These are phyloP conservation scores for Drosophila ogumai DNA, from an alignment of 1,140 invertebrate species.

Conservation along the genomic window DNA sequence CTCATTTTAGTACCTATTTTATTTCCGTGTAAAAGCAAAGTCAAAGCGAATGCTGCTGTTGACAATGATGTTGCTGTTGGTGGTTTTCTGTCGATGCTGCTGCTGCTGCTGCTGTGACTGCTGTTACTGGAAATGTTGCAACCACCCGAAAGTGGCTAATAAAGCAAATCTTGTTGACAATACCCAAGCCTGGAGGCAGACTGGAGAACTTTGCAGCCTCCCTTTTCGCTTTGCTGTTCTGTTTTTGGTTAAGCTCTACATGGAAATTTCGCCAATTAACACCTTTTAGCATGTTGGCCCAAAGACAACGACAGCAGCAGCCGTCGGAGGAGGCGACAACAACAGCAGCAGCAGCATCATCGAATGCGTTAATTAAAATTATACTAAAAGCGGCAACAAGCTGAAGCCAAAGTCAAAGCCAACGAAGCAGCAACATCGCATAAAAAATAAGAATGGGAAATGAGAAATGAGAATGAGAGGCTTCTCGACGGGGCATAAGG, in stretches of 20 bases:
- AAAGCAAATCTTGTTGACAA: slow-evolving; percentile 85
- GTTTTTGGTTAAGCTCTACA: slow-evolving; percentile 78
- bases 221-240: slow-evolving; percentile 37
- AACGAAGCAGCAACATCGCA: slow-evolving; percentile 16
- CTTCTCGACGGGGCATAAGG: slow-evolving; percentile 27
- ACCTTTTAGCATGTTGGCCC: slow-evolving; percentile 84
- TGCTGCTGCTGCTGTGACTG: slow-evolving; percentile 37
- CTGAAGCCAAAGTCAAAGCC: neutral
- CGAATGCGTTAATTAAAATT: slow-evolving; percentile 81
- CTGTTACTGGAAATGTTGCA: slow-evolving; percentile 62
- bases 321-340: slow-evolving; percentile 43
- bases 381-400: slow-evolving; percentile 54
- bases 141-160: slow-evolving; percentile 85
- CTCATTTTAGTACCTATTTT: neutral
- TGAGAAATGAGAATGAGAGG: slow-evolving; percentile 53
- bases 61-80: slow-evolving; percentile 29
- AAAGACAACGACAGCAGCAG: slow-evolving; percentile 71
- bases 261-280: slow-evolving; percentile 85
- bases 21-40: slow-evolving; percentile 19
- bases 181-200: slow-evolving; percentile 53
- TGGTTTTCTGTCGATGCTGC: slow-evolving; percentile 18
- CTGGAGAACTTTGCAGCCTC: slow-evolving; percentile 39
- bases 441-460: slow-evolving; percentile 31
- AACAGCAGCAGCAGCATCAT: slow-evolving; percentile 47
- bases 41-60: slow-evolving; percentile 48